Evolutionary conservation across 2,113 vertebrate species (phyloP), one percentile per base, ranked within the genome.

Genomic region (Pseudonaja textilis): DNA sequence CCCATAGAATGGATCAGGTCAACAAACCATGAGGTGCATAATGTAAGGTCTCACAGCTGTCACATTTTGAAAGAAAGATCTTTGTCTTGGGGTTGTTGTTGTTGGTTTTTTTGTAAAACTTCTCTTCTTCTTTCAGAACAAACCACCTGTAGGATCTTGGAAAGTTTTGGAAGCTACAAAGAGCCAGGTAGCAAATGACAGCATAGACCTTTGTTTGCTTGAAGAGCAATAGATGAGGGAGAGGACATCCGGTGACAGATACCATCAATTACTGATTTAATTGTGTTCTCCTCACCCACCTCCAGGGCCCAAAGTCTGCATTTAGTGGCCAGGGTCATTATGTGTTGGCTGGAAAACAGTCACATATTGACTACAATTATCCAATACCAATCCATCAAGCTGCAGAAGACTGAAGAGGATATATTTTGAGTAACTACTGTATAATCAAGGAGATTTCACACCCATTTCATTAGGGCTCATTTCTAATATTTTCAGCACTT

Each of bases 361-460:
- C 91, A 92, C 18, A 54, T 90, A 90, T 47, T 91, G 61, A 16
- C 26, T 29, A 39, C 64, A 64, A 92, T 92, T 85, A 88, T 91
- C 55, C 42, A 61, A 52, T 54, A 34, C 86, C 85, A 54, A 92
- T 61, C 39, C 45, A 56, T 89, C 89, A 90, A 85, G 85, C 85
- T 54, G 56, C n/a, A 52, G 55, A 90, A 91, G 91, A 55, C 29
- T 9, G 61, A 91, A 61, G 45, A 64, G 64, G 18, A 7, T 85
- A 45, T 64, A 85, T 88, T 88, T 91, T 94, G 64, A 47, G 55
- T 34, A 87, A 47, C 22, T 45, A 45, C 45, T 45, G 45, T 45
- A 81, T 88, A 61, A 85, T 50, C 85, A 54, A 47, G 45, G 42
- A 42, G 45, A 90, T 87, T 47, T 45, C 45, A 85, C 87, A 69